A percentile compares a stretch with the other conserved stretches of the same genome.
Evolutionary conservation across 2,797 vertebrate genomes (phyloP).

Genomic region (Crocodylus rhombifer): DNA sequence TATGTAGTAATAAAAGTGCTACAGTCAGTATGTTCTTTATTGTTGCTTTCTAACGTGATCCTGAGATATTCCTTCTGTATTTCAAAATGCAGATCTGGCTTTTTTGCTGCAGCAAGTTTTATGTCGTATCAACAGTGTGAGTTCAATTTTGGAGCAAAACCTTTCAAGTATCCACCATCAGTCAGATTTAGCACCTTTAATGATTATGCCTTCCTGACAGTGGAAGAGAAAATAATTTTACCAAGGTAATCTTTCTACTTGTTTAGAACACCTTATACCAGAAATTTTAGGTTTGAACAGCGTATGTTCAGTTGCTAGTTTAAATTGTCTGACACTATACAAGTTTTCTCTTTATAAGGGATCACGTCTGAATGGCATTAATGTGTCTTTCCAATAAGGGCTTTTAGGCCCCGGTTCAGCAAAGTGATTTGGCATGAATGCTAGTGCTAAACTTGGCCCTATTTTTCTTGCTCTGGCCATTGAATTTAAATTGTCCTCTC

Average conservation of each 20-base stretch:
- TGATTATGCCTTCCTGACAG: constrained; percentile 93
- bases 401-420: background rate
- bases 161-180: constrained; percentile 94
- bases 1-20: background rate
- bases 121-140: constrained; percentile 99
- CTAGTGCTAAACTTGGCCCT: background rate
- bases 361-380: background rate
- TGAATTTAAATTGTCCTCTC: background rate
- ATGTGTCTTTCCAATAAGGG: background rate
- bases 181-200: constrained; percentile 99
- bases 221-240: constrained; percentile 97
- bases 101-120: constrained; percentile 99
- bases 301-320: background rate
- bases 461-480: background rate
- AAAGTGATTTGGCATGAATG: background rate
- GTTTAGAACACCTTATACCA: background rate
- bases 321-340: background rate
- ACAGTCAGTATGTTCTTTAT: accelerated
- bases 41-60: background rate
- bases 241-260: constrained; percentile 88
- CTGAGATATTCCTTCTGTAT: background rate
- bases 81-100: constrained; percentile 90
- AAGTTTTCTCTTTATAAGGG: background rate
- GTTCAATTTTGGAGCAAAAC: constrained; percentile 99
- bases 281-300: background rate